These are phyloP conservation scores for Lycodopsis pacificus DNA, from an alignment of 2,797 vertebrate genomes.

Conservation along the genomic window DNA sequence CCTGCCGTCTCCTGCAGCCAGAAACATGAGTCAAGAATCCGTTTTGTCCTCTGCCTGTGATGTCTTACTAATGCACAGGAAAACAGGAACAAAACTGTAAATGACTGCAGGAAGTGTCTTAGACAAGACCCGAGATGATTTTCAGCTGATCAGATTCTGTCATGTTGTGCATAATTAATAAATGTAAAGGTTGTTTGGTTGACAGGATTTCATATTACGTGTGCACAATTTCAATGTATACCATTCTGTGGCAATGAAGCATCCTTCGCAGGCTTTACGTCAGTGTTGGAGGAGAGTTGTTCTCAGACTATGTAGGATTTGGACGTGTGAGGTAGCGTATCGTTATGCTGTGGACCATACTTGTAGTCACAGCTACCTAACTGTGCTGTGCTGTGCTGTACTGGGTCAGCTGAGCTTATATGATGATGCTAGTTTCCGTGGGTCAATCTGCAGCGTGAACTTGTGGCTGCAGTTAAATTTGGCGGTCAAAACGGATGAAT, in stretches of 20 bases:
- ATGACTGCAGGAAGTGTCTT: conserved; percentile 25
- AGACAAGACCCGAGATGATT: conserved; percentile 22
- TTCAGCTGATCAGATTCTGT: conserved; percentile 29
- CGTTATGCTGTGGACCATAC: background rate
- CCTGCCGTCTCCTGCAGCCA: conserved; percentile 65
- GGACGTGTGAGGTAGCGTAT: background rate
- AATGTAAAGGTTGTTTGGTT: conserved; percentile 13
- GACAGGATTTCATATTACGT: conserved; percentile 24
- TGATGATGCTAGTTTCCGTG: background rate
- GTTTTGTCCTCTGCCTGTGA: conserved; percentile 53
- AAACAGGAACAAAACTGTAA: background rate
- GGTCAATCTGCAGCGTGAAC: background rate
- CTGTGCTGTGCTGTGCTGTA: background rate
- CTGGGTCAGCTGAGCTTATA: background rate
- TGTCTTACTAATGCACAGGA: conserved; percentile 47
- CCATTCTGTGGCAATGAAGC: conserved; percentile 24
- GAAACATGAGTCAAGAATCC: conserved; percentile 63
- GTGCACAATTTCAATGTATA: conserved; percentile 6
- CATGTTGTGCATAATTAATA: conserved; percentile 9
- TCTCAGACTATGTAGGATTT: background rate
- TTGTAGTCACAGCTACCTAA: background rate
- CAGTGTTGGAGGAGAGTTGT: conserved; percentile 9
- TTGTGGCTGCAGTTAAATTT: background rate
- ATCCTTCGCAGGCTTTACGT: conserved; percentile 13
- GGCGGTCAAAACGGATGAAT: background rate